Percentiles rank a stretch among this genome's conserved stretches.
These are phyloP conservation scores for Morpho achilles DNA, from an alignment of 2,888 invertebrate genomes.

Conservation along the genomic window DNA sequence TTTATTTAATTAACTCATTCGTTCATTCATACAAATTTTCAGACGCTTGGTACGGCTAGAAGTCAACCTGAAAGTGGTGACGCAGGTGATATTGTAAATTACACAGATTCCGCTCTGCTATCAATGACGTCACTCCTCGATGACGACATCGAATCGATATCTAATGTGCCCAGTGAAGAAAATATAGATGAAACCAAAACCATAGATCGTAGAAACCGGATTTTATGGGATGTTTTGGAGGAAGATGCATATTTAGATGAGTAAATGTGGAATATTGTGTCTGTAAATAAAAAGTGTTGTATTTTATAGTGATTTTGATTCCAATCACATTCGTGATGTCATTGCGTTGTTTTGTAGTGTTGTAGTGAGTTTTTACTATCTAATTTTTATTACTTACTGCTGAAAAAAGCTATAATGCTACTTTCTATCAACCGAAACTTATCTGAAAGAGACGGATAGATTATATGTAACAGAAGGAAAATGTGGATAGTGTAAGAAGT, in stretches of 20 bases:
- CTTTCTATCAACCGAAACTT: too few relatives aligned
- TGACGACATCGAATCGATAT: conserved; percentile 44
- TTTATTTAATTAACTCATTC: background rate
- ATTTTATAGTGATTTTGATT: background rate
- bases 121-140: conserved; percentile 61
- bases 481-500: too few relatives aligned
- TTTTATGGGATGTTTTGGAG: conserved; percentile 56
- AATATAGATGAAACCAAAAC: conserved; percentile 32
- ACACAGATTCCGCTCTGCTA: conserved; percentile 52
- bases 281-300: background rate
- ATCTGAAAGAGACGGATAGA: too few relatives aligned
- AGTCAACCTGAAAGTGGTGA: conserved; percentile 57
- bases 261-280: conserved; percentile 1
- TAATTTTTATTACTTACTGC: too few relatives aligned
- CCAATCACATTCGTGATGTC: too few relatives aligned
- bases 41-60: conserved; percentile 51
- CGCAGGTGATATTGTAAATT: conserved; percentile 52
- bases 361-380: too few relatives aligned
- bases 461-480: too few relatives aligned
- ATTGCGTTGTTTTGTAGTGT: too few relatives aligned
- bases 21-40: conserved; percentile 14
- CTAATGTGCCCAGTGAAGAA: conserved; percentile 31
- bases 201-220: conserved; percentile 38
- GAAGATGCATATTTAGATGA: conserved; percentile 44
- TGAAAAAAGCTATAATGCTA: too few relatives aligned